phyloP scores from a whole-genome alignment of 1,140 invertebrate species.

The Brachionus sp. region DNA sequence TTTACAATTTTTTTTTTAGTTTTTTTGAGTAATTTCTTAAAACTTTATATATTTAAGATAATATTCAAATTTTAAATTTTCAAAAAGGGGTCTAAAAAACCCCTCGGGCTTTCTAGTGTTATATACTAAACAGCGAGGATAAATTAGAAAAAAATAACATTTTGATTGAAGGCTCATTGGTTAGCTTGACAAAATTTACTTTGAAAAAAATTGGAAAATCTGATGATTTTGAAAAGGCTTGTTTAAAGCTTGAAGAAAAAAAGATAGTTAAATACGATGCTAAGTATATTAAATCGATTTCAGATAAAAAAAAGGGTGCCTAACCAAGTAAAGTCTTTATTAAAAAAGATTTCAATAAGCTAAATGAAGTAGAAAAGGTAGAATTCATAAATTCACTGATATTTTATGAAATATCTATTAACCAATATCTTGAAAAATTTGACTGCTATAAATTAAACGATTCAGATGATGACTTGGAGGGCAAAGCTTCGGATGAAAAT shows the following conservation, averaged over 20 bases:
- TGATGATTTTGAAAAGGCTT: background rate
- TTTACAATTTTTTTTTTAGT: no score
- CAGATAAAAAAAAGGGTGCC: background rate
- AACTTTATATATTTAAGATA: no score
- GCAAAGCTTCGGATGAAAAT: background rate
- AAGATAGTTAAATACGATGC: background rate
- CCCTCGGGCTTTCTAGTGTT: no score
- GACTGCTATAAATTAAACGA: background rate
- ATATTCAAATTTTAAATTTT: no score
- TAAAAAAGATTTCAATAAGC: background rate
- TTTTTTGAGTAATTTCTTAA: no score
- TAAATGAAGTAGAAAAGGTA: background rate
- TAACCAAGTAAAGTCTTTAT: background rate
- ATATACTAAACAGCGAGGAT: background rate
- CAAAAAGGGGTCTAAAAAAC: no score
- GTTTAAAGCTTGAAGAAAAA: background rate
- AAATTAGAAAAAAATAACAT: background rate
- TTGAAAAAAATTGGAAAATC: background rate
- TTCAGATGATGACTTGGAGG: background rate
- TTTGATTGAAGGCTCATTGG: no score
- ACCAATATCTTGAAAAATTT: background rate
- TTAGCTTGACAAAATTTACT: background rate
- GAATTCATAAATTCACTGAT: background rate
- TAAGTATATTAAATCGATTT: background rate
- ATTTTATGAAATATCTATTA: no score